Evolutionary conservation across 2,797 vertebrate genomes (phyloP).

Genomic region (Pseudochromis fuscus): DNA sequence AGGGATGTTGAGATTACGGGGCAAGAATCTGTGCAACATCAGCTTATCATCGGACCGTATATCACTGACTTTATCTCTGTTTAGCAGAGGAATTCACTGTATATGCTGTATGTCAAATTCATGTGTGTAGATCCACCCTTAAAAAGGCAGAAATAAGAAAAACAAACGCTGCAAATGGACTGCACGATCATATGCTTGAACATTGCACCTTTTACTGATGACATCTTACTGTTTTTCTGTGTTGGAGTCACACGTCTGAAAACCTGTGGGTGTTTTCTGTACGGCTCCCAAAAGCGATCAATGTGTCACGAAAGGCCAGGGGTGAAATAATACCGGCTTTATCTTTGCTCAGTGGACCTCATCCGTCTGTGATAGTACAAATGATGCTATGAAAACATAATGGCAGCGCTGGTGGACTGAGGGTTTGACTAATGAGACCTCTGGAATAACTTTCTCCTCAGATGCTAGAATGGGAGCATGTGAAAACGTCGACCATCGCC

Average conservation of each 20-base stretch:
- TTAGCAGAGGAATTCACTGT: conserved; percentile 38
- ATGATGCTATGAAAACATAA: conserved; percentile 78
- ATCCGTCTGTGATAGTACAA: conserved; percentile 69
- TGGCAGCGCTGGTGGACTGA: conserved; percentile 56
- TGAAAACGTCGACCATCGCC: conserved; percentile 34
- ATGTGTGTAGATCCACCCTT: neutral
- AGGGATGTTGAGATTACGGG: conserved; percentile 2
- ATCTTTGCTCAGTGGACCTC: conserved; percentile 77
- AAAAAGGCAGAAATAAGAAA: conserved; percentile 14
- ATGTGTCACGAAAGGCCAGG: conserved; percentile 67
- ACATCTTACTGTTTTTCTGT: neutral
- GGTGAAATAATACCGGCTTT: conserved; percentile 78
- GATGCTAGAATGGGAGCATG: conserved; percentile 48
- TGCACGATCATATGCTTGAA: no score
- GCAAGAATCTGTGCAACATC: conserved; percentile 43
- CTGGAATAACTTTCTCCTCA: conserved; percentile 63
- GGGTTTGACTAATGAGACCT: conserved; percentile 77
- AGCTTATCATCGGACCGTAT: conserved; percentile 16
- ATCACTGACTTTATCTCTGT: conserved; percentile 40
- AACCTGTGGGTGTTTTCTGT: conserved; percentile 46
- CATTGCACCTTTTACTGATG: neutral
- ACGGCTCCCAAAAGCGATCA: conserved; percentile 59
- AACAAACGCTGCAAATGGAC: neutral
- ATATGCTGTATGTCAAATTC: conserved; percentile 31
- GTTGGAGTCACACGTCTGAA: conserved; percentile 21